These are phyloP conservation scores for Lypha dubia DNA, from an alignment of 2,888 invertebrate species.

Conservation along the genomic window DNA sequence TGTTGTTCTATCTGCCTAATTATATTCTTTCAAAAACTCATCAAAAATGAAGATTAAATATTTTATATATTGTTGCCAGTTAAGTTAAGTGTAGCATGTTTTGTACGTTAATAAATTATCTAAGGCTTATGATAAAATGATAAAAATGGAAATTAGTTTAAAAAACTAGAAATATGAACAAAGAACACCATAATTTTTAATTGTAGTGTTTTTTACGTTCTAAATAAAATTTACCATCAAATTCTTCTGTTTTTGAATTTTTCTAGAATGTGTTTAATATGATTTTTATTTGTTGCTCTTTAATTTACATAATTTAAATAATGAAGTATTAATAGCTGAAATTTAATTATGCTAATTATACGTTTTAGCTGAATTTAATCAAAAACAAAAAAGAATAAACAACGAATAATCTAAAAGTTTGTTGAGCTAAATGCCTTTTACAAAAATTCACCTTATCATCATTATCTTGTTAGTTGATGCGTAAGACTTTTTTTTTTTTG, in stretches of 20 bases:
- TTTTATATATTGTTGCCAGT: slow-evolving; percentile 3
- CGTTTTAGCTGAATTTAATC: slow-evolving; percentile 16
- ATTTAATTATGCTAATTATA: slow-evolving; percentile 66
- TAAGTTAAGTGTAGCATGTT: slow-evolving; percentile 42
- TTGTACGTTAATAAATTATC: not conserved
- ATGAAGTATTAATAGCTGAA: slow-evolving; percentile 70
- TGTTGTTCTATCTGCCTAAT: slow-evolving; percentile 1
- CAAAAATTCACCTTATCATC: slow-evolving; percentile 37
- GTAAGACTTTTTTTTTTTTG: not conserved
- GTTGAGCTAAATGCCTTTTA: slow-evolving; percentile 2
- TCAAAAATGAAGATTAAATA: slow-evolving; percentile 42
- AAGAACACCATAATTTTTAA: slow-evolving; percentile 25
- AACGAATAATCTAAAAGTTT: not conserved
- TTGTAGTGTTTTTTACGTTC: slow-evolving; percentile 18
- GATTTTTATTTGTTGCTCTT: slow-evolving; percentile 45
- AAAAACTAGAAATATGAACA: slow-evolving; percentile 22
- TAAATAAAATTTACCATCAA: not conserved
- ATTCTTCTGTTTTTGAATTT: slow-evolving; percentile 16
- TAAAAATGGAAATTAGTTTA: slow-evolving; percentile 57
- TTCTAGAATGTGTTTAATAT: slow-evolving; percentile 24
- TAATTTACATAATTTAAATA: slow-evolving; percentile 71
- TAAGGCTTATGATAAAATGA: slow-evolving; percentile 4
- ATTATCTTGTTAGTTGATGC: slow-evolving; percentile 5
- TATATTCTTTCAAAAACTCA: slow-evolving; percentile 32
- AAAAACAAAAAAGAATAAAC: too few relatives aligned